These are phyloP conservation scores for Ceyx melanurus DNA, from an alignment of 2,113 vertebrate genomes.

Conservation along the genomic window DNA sequence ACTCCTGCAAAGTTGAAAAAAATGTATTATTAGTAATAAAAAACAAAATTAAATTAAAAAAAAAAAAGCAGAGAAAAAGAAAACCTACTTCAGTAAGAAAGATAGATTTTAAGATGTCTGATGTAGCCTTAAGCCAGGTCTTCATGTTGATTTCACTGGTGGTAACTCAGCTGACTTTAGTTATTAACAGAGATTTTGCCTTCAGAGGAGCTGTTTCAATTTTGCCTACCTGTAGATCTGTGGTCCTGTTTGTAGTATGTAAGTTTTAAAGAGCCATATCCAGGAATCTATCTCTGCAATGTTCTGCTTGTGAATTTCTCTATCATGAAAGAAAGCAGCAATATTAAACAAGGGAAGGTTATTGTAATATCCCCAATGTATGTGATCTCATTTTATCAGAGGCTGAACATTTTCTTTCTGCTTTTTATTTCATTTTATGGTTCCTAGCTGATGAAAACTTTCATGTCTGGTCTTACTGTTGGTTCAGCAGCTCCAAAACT, in stretches of 20 bases:
- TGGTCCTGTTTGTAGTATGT: not conserved
- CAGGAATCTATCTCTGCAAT: not conserved
- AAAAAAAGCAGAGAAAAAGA: not conserved
- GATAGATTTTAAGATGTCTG: not conserved
- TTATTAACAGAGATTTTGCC: conserved; percentile 17
- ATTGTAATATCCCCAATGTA: not conserved
- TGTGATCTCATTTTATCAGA: not conserved
- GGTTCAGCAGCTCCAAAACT: conserved; percentile 45
- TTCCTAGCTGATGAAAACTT: conserved; percentile 29
- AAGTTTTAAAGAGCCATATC: not conserved
- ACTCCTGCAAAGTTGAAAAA: conserved; percentile 51
- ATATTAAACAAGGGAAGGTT: not conserved
- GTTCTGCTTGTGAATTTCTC: not conserved
- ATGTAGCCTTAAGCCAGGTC: not conserved
- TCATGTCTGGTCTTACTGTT: not conserved
- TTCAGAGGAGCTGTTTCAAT: not conserved
- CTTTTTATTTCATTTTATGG: conserved; percentile 52
- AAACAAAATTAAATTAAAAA: not conserved
- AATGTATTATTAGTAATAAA: not conserved
- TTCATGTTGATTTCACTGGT: not conserved
- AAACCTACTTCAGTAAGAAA: not conserved
- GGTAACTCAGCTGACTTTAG: not conserved
- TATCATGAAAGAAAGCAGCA: not conserved
- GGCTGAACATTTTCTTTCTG: not conserved
- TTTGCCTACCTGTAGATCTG: not conserved